Conservation (phyloP, 2,113 vertebrate species). For the Otolemur garnettii region DNA sequence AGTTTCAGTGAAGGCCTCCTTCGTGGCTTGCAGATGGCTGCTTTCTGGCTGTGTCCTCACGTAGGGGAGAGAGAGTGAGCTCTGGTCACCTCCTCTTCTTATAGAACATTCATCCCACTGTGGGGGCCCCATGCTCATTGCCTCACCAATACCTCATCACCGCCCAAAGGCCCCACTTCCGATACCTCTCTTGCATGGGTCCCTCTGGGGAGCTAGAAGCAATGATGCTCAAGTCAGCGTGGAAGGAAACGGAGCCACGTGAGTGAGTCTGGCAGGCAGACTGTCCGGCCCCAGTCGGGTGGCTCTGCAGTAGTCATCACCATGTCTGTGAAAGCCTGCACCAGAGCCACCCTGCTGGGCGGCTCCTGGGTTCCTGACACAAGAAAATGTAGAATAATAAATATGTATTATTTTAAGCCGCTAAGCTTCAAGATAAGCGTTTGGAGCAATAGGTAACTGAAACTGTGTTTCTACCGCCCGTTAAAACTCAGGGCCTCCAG, state of each 20-base stretch:
- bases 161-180: background rate
- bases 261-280: background rate
- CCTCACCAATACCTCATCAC: background rate
- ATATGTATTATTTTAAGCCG: background rate
- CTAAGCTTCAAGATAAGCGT: background rate
- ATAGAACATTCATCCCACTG: too few relatives aligned
- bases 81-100: background rate
- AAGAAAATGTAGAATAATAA: too few relatives aligned
- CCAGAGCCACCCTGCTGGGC: background rate
- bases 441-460: background rate
- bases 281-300: background rate
- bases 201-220: too few relatives aligned
- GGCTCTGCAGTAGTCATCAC: background rate
- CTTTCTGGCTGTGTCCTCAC: background rate
- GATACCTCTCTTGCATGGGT: background rate
- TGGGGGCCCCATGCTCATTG: background rate
- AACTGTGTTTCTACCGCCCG: background rate
- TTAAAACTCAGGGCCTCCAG: background rate
- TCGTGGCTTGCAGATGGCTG: background rate
- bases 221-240: background rate
- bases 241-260: background rate
- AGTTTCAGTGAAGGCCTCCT: background rate
- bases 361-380: background rate
- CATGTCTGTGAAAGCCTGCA: background rate
- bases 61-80: background rate